phyloP scores from a whole-genome alignment of 2,797 vertebrate genomes.

The Hoplostethus mediterraneus region DNA sequence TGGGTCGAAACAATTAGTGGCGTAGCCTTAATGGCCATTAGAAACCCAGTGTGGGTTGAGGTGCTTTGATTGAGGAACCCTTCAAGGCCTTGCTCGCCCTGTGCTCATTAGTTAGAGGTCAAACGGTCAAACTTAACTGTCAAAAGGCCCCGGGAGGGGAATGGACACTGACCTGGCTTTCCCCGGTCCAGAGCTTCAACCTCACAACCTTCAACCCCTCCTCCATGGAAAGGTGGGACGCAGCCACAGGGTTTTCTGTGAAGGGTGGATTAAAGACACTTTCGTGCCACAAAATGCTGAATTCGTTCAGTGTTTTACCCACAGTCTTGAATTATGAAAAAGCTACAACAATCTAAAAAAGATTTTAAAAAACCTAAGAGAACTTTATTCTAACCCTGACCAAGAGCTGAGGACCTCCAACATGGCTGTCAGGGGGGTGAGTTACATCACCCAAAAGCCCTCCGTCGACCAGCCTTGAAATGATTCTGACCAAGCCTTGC shows the following conservation, averaged over 20 bases:
- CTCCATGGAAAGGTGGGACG: background rate
- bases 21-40: slow-evolving; percentile 28
- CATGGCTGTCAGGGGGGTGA: too few species aligned
- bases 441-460: too few species aligned
- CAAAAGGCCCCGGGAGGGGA: slow-evolving; percentile 26
- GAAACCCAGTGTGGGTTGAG: slow-evolving; percentile 24
- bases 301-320: too few species aligned
- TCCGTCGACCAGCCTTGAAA: too few species aligned
- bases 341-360: too few species aligned
- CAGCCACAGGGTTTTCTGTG: background rate
- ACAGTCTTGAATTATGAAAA: too few species aligned
- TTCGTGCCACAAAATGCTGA: too few species aligned
- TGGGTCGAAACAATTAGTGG: slow-evolving; percentile 29
- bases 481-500: too few species aligned
- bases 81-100: slow-evolving; percentile 30
- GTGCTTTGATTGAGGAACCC: slow-evolving; percentile 39
- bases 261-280: too few species aligned
- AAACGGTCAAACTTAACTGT: slow-evolving; percentile 26
- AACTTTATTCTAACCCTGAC: too few species aligned
- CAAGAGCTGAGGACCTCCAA: too few species aligned
- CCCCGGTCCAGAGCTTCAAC: slow-evolving; percentile 15
- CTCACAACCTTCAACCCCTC: slow-evolving; percentile 28
- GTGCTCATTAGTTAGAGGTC: slow-evolving; percentile 57
- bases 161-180: slow-evolving; percentile 4
- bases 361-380: too few species aligned